These are phyloP conservation scores for Euspilapteryx auroguttella DNA, from an alignment of 2,888 invertebrate species.

Conservation along the genomic window DNA sequence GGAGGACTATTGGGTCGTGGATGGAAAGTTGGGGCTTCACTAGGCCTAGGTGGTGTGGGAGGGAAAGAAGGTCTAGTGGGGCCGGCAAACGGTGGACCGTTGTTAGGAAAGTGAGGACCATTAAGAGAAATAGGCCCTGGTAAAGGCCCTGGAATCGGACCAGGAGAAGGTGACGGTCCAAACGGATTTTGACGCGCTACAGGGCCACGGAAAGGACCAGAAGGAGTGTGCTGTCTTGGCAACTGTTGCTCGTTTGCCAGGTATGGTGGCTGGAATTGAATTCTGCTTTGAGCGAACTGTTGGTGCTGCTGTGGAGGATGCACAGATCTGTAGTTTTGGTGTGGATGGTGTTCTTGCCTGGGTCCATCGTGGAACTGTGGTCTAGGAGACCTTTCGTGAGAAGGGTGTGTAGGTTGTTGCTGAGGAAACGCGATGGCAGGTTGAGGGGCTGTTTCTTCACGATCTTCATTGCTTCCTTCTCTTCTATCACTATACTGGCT, in stretches of 20 bases:
- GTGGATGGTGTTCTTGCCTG: slow-evolving; percentile 14
- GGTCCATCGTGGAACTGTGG: slow-evolving; percentile 11
- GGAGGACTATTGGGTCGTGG: slow-evolving; percentile 26
- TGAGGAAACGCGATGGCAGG: slow-evolving; percentile 62
- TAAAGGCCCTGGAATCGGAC: slow-evolving; percentile 27
- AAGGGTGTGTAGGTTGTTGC: slow-evolving; percentile 23
- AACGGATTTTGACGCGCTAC: slow-evolving; percentile 29
- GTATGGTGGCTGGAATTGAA: slow-evolving; percentile 46
- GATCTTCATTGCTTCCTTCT: slow-evolving; percentile 35
- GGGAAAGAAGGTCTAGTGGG: slow-evolving; percentile 29
- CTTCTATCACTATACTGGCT: slow-evolving; percentile 34
- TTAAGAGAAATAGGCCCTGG: slow-evolving; percentile 11
- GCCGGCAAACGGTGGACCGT: slow-evolving; percentile 28
- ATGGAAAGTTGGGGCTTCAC: slow-evolving; percentile 27
- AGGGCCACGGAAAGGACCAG: slow-evolving; percentile 33
- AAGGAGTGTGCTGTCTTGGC: slow-evolving; percentile 40
- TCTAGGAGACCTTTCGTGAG: slow-evolving; percentile 26
- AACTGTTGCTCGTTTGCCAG: slow-evolving; percentile 41
- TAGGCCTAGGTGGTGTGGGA: slow-evolving; percentile 29
- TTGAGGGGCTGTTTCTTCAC: slow-evolving; percentile 67
- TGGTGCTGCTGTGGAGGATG: slow-evolving; percentile 12
- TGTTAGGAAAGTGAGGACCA: slow-evolving; percentile 17
- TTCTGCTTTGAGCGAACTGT: slow-evolving; percentile 36
- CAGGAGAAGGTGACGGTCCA: slow-evolving; percentile 24
- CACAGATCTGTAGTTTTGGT: slow-evolving; percentile 22